Conservation (phyloP, 35 echinoderm and acorn worm species). For the Antedon bifida region DNA sequence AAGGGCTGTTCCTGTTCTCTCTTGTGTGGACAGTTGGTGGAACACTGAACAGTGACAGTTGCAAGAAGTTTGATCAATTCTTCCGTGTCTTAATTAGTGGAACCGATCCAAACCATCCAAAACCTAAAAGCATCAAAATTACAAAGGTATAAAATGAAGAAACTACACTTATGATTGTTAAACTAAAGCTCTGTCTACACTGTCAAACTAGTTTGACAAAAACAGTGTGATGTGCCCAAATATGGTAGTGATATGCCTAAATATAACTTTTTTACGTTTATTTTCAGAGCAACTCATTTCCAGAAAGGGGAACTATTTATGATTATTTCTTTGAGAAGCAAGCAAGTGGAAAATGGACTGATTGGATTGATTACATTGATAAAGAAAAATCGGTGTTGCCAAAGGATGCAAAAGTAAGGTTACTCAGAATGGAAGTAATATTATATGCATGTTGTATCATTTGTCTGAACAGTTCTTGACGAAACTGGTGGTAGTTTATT, state of each 20-base stretch:
- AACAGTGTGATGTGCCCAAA: too few relatives aligned
- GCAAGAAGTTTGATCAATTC: conserved; percentile 85
- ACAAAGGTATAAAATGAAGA: conserved; percentile 48
- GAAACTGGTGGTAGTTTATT: too few relatives aligned
- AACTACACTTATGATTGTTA: too few relatives aligned
- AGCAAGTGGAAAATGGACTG: conserved; percentile 69
- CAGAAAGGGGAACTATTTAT: conserved; percentile 72
- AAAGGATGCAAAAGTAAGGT: conserved; percentile 62
- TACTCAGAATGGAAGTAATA: too few relatives aligned
- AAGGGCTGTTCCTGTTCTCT: conserved; percentile 88
- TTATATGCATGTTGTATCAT: too few relatives aligned
- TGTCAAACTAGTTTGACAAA: too few relatives aligned
- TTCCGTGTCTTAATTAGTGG: conserved; percentile 91
- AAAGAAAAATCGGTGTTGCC: conserved; percentile 60
- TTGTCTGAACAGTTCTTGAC: too few relatives aligned
- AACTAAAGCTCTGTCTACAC: too few relatives aligned
- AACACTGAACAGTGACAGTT: conserved; percentile 70
- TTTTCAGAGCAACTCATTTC: conserved; percentile 91
- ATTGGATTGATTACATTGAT: conserved; percentile 89
- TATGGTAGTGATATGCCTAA: too few relatives aligned
- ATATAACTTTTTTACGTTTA: background rate
- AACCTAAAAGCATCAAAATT: conserved; percentile 99
- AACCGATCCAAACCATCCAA: conserved; percentile 76
- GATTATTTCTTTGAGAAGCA: conserved; percentile 97
- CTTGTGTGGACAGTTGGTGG: conserved; percentile 80